A percentile compares a stretch with the other conserved stretches of the same genome.
Conservation (phyloP, 2,888 invertebrate genomes). For the Drosophila rubida region DNA sequence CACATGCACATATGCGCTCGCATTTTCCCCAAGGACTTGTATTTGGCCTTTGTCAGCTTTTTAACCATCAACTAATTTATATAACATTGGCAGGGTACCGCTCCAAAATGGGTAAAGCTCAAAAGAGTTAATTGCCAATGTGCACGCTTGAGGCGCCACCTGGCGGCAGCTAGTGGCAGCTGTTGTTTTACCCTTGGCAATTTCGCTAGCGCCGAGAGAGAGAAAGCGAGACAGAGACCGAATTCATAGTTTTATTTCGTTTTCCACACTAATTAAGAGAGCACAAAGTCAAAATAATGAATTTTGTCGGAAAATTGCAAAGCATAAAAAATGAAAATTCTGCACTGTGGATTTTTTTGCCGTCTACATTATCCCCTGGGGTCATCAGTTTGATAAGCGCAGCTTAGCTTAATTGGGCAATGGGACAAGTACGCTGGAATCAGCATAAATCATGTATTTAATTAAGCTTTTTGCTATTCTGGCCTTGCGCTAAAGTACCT, state of each 20-base stretch:
- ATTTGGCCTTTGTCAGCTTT: constrained; percentile 44
- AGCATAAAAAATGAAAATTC: constrained; percentile 21
- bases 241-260: constrained; percentile 37
- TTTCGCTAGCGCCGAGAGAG: constrained; percentile 14
- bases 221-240: constrained; percentile 14
- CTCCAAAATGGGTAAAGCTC: constrained; percentile 26
- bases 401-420: neutral
- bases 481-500: neutral
- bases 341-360: neutral
- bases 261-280: constrained; percentile 57
- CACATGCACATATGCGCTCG: neutral
- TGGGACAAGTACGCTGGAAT: neutral
- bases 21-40: constrained; percentile 31
- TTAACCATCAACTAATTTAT: constrained; percentile 58
- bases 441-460: constrained; percentile 3
- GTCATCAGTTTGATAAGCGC: neutral
- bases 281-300: constrained; percentile 34
- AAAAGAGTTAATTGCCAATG: constrained; percentile 58
- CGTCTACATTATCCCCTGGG: constrained; percentile 6
- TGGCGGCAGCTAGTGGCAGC: constrained; percentile 27
- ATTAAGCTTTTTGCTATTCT: neutral
- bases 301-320: constrained; percentile 31
- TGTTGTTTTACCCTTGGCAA: constrained; percentile 1
- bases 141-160: constrained; percentile 53
- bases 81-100: constrained; percentile 51